A percentile compares a stretch with the other conserved stretches of the same genome.
These are phyloP conservation scores for Schizopygopsis malacanthus DNA, from an alignment of 2,797 vertebrate genomes.

Conservation along the genomic window DNA sequence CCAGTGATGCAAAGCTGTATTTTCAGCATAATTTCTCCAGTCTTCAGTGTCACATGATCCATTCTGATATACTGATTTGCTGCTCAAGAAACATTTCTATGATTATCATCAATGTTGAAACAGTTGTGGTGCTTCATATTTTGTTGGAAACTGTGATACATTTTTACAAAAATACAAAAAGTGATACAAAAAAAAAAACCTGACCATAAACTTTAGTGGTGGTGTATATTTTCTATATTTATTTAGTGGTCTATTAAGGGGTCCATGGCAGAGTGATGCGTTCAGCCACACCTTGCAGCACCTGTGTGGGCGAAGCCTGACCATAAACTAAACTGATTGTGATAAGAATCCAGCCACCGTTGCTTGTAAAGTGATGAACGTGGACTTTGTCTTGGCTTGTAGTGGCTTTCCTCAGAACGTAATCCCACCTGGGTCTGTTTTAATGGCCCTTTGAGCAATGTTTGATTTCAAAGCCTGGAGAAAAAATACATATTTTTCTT, in stretches of 20 bases:
- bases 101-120: neutral
- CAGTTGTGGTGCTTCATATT: neutral
- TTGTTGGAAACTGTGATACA: neutral
- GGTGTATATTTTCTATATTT: neutral
- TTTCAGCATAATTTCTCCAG: neutral
- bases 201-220: neutral
- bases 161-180: no score
- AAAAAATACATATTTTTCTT: neutral
- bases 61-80: neutral
- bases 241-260: neutral
- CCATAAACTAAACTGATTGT: constrained; percentile 11
- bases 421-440: constrained; percentile 30
- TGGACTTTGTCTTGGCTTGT: constrained; percentile 50
- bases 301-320: constrained; percentile 37
- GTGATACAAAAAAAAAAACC: neutral
- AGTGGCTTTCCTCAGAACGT: constrained; percentile 11
- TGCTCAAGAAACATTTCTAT: neutral
- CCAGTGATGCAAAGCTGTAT: neutral
- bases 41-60: neutral
- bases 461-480: constrained; percentile 26
- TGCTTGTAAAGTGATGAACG: constrained; percentile 55
- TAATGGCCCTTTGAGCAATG: constrained; percentile 37
- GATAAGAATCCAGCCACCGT: constrained; percentile 45
- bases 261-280: neutral
- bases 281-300: constrained; percentile 29